Evolutionary conservation across 1,140 invertebrate genomes (phyloP), one percentile per base, ranked within the genome.

Genomic region (Sitophilus oryzae): DNA sequence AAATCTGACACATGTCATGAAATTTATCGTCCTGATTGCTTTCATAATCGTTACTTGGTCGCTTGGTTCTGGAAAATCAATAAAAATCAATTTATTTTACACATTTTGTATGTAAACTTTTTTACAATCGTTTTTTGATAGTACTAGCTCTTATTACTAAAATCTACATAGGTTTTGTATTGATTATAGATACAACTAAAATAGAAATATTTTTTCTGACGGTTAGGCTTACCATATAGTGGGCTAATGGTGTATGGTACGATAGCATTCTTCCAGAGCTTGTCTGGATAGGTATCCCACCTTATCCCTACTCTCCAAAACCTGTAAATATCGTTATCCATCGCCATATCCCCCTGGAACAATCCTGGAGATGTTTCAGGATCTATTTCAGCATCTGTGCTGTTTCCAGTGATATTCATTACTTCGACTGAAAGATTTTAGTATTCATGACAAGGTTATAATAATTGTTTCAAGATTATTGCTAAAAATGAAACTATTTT

Each of bases 281-380:
- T 79, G 43, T 84, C 78, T 0, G 83, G 83, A 68, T 83, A 85
- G 1, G 81, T 75, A 21, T 84, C 80, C 75, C 81, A 79, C 19
- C 77, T 74, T 0, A 85, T 67, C 4, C 81, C 81, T 2, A 85
- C 76, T 54, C 80, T 63, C 76, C 77, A 80, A 45, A 76, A 74
- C 53, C 76, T 73, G 49, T 76, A 74, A 15, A 70, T 47, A 53
- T 71, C 70, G 44, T 73, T 70, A 23, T 78, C 74, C 22, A 84
- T 74, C 3, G 81, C 81, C 69, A 84, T 84, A 54, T 85, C 82
- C 1, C 84, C 83, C 69, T 86, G 80, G 61, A 80, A 85, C 30
- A 86, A 67, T 22, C 81, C 81, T 0, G 83, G 82, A 46, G 72
- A 74, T 0, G 83, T 79, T 74, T 85, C 83, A 0, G 83, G 82